Conservation (phyloP, 1,140 invertebrate genomes). For the Pogonomyrmex californicus region DNA sequence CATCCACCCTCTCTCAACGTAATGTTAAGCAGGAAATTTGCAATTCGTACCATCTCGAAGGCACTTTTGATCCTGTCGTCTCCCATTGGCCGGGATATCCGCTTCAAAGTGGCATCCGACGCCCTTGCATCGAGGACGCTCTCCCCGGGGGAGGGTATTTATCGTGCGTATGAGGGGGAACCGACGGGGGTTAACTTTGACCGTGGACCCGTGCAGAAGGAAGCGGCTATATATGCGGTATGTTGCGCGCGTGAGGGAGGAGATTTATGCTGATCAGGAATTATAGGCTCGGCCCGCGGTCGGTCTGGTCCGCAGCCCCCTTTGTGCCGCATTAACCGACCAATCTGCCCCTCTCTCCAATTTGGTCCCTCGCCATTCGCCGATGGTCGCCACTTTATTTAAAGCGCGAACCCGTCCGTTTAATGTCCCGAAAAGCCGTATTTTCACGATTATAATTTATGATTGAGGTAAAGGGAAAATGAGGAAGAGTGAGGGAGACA, state of each 20-base stretch:
- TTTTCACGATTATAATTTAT: constrained; percentile 83
- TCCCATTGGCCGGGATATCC: constrained; percentile 65
- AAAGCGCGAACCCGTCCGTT: constrained; percentile 73
- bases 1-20: constrained; percentile 48
- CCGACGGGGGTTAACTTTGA: constrained; percentile 72
- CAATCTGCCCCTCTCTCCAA: constrained; percentile 25
- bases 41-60: constrained; percentile 73
- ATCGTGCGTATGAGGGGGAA: constrained; percentile 37
- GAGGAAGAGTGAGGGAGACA: neutral
- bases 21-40: constrained; percentile 73
- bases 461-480: constrained; percentile 34
- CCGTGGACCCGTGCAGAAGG: constrained; percentile 66
- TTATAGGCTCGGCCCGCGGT: constrained; percentile 78
- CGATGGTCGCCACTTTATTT: constrained; percentile 75
- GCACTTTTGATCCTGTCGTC: constrained; percentile 75
- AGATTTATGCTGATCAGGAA: constrained; percentile 82
- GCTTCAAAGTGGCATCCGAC: constrained; percentile 69
- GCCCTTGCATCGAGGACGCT: constrained; percentile 7
- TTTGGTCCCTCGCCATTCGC: constrained; percentile 6
- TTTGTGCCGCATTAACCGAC: constrained; percentile 74
- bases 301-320: constrained; percentile 69
- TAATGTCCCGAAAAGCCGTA: constrained; percentile 83
- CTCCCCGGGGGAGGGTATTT: constrained; percentile 56
- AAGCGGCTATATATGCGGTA: constrained; percentile 45
- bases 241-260: constrained; percentile 44